Conservation (phyloP, 2,888 invertebrate species). For the Pollenia griseotomentosa region DNA sequence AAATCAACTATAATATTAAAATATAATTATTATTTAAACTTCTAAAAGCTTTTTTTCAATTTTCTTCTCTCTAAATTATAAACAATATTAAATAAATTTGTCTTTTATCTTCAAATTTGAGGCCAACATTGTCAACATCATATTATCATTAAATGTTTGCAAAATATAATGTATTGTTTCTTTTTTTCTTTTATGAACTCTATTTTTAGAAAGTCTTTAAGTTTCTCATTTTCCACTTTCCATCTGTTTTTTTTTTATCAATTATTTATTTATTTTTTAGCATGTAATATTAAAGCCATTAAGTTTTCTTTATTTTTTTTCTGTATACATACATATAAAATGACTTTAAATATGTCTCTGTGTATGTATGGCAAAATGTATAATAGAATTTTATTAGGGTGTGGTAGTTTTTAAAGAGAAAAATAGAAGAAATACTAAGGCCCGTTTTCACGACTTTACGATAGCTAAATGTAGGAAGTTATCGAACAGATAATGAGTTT, state of each 20-base stretch:
- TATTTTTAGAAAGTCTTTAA: not conserved
- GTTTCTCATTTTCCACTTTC: conserved; percentile 10
- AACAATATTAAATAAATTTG: too few relatives aligned
- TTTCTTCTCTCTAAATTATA: too few relatives aligned
- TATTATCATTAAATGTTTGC: not conserved
- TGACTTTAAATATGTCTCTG: too few relatives aligned
- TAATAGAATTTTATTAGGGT: too few relatives aligned
- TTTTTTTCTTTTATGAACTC: conserved; percentile 18
- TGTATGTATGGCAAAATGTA: too few relatives aligned
- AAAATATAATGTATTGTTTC: not conserved
- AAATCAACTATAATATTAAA: too few relatives aligned
- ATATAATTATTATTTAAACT: not conserved
- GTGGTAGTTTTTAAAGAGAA: too few relatives aligned
- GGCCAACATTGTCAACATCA: conserved; percentile 5
- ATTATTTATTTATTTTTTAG: conserved; percentile 18
- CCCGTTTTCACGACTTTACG: too few relatives aligned
- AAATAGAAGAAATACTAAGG: too few relatives aligned
- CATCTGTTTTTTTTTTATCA: conserved; percentile 11
- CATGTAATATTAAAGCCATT: conserved; percentile 31
- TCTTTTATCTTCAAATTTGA: not conserved
- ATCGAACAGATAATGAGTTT: too few relatives aligned
- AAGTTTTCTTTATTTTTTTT: not conserved
- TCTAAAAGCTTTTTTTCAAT: not conserved
- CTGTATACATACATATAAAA: not conserved
- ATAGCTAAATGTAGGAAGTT: too few relatives aligned